Conservation (phyloP, 2,113 vertebrate species). For the Megaceryle torquata region DNA sequence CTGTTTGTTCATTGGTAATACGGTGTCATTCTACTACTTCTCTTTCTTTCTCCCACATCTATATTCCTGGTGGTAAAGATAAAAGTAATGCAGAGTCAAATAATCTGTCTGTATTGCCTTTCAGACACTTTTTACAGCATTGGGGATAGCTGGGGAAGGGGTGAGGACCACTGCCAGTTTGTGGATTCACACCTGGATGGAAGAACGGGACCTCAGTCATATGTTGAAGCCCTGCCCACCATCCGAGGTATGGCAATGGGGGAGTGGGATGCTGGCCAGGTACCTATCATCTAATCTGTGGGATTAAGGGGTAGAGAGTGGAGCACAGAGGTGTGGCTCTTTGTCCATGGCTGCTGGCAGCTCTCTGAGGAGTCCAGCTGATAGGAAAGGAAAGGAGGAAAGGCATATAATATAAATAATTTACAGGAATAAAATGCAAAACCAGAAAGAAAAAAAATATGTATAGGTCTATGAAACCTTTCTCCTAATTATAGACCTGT, state of each 20-base stretch:
- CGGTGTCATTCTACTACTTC: neutral
- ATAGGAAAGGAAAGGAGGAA: neutral
- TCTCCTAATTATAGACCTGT: neutral
- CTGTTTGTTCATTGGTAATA: neutral
- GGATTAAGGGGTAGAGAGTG: neutral
- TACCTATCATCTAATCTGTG: neutral
- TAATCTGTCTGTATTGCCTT: neutral
- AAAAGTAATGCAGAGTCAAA: neutral
- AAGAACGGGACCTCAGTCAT: constrained; percentile 87
- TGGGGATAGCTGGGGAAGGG: constrained; percentile 91
- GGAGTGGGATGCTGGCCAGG: neutral
- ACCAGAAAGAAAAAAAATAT: neutral
- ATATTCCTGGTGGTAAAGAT: neutral
- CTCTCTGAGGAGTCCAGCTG: neutral
- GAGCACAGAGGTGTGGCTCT: neutral
- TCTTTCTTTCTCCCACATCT: neutral
- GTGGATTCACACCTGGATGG: constrained; percentile 96
- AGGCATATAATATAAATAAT: neutral
- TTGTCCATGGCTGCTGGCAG: neutral
- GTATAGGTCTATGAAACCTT: neutral
- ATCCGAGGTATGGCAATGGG: constrained; percentile 79
- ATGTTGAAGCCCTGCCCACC: constrained; percentile 82
- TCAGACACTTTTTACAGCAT: constrained; percentile 94
- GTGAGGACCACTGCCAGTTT: constrained; percentile 98
- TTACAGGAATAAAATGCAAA: neutral